phyloP scores from a whole-genome alignment of 2,113 vertebrate species.

The Myanophis thanlyinensis region DNA sequence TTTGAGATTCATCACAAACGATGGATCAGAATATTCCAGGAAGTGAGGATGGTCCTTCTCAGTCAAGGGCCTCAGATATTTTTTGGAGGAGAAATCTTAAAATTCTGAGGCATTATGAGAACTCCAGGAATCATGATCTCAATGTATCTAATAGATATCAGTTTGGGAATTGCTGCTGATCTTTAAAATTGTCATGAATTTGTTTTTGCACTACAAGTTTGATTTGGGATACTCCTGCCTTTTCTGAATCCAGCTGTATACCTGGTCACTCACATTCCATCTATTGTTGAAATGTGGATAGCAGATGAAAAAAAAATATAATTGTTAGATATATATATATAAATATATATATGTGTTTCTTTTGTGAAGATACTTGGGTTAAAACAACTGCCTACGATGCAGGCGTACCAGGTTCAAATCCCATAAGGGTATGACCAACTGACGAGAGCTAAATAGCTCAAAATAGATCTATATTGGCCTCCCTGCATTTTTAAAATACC shows the following conservation, averaged over 20 bases:
- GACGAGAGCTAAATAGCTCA: no score
- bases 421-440: no score
- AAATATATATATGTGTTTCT: no score
- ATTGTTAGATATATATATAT: rapidly evolving
- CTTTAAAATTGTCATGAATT: neutral
- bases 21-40: neutral
- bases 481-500: no score
- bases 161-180: neutral
- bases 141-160: neutral
- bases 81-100: neutral
- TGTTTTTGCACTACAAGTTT: neutral
- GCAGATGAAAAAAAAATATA: neutral
- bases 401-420: no score
- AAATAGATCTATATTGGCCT: no score
- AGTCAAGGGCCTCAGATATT: neutral
- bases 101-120: neutral
- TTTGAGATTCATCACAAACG: neutral
- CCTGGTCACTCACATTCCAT: neutral
- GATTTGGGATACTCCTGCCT: neutral
- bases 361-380: no score
- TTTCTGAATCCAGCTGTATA: neutral
- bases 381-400: no score
- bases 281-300: neutral
- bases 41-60: neutral
- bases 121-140: neutral